These are phyloP conservation scores for Gymnocheta viridis DNA, from an alignment of 2,888 invertebrate species.

Conservation along the genomic window DNA sequence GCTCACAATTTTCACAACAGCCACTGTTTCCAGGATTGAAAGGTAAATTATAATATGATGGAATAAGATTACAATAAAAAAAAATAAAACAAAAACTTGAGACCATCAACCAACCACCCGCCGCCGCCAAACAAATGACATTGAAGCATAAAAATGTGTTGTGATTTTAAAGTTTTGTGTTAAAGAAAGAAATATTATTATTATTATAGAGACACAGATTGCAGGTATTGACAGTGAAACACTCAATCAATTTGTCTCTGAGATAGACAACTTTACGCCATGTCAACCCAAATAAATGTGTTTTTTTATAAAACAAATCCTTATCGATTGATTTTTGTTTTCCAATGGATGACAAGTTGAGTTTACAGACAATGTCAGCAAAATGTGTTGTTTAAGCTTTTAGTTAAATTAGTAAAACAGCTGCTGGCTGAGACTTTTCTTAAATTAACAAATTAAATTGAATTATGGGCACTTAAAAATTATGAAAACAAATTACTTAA, in stretches of 20 bases:
- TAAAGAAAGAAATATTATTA: neutral
- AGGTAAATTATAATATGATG: constrained; percentile 83
- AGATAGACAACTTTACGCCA: constrained; percentile 57
- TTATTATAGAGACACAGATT: constrained; percentile 25
- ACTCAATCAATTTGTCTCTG: constrained; percentile 60
- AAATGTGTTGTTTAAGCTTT: constrained; percentile 68
- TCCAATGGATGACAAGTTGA: neutral
- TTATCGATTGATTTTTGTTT: constrained; percentile 63
- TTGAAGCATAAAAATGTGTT: constrained; percentile 17
- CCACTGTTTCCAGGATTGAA: constrained; percentile 91
- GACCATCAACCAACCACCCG: constrained; percentile 2
- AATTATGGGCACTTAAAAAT: neutral
- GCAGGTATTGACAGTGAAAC: neutral
- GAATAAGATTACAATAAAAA: constrained; percentile 44
- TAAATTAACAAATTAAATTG: too few species aligned
- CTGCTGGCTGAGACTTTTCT: constrained; percentile 1
- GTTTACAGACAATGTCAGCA: constrained; percentile 26
- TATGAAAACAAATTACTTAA: constrained; percentile 8
- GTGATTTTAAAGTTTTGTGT: constrained; percentile 50
- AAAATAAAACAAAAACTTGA: neutral
- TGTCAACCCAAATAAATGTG: constrained; percentile 67
- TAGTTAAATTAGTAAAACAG: constrained; percentile 73
- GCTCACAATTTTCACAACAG: constrained; percentile 90
- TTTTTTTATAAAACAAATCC: constrained; percentile 42
- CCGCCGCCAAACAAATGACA: neutral